Evolutionary conservation across 2,888 invertebrate genomes (phyloP).

Genomic region (Drosophila aldrichi): DNA sequence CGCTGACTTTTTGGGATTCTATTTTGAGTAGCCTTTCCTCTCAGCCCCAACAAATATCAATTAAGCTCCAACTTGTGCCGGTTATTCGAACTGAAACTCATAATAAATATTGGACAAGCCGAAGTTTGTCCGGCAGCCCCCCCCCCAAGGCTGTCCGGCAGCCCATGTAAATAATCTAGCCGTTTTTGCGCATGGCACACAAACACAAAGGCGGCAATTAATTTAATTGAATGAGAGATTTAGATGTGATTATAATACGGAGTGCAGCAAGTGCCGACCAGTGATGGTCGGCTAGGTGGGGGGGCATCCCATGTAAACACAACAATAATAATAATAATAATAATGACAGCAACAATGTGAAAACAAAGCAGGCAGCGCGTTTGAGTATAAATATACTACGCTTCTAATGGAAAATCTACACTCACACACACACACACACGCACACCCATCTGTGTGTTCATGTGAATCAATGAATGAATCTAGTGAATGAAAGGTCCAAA

Average conservation of each 20-base stretch:
- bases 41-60: conserved; percentile 43
- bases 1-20: conserved; percentile 20
- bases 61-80: conserved; percentile 27
- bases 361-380: conserved; percentile 44
- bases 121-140: neutral
- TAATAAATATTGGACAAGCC: conserved; percentile 36
- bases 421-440: neutral
- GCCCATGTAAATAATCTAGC: conserved; percentile 52
- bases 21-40: conserved; percentile 29
- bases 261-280: conserved; percentile 33
- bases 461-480: conserved; percentile 72
- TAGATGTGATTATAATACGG: conserved; percentile 60
- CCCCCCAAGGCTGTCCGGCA: too few species aligned
- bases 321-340: conserved; percentile 31
- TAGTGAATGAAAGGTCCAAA: conserved; percentile 57
- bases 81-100: conserved; percentile 29
- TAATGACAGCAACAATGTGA: conserved; percentile 23
- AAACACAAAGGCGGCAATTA: conserved; percentile 67
- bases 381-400: conserved; percentile 50
- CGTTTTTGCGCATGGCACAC: conserved; percentile 53
- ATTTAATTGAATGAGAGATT: conserved; percentile 74
- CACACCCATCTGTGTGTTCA: conserved; percentile 16
- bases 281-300: neutral
- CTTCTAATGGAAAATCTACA: conserved; percentile 63
- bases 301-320: conserved; percentile 41